These are phyloP conservation scores for Cyprinella venusta DNA, from an alignment of 2,797 vertebrate species.

Conservation along the genomic window DNA sequence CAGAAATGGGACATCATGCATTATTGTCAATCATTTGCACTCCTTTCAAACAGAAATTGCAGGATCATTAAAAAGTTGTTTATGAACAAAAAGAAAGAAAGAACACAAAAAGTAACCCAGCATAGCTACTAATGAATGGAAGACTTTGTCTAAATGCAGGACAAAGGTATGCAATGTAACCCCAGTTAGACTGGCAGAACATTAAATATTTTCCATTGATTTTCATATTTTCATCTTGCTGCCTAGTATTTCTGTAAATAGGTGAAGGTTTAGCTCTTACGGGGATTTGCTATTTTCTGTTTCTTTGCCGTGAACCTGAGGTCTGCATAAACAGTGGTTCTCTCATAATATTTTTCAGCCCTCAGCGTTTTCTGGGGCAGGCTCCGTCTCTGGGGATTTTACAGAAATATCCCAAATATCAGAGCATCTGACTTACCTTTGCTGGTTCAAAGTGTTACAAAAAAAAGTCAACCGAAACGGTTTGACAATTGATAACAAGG, in stretches of 20 bases:
- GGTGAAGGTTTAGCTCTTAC: conserved; percentile 52
- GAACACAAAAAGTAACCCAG: background rate
- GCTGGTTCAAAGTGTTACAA: conserved; percentile 71
- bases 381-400: conserved; percentile 71
- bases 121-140: conserved; percentile 16
- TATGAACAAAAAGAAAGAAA: background rate
- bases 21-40: background rate
- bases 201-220: conserved; percentile 48
- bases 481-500: conserved; percentile 68
- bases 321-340: conserved; percentile 78
- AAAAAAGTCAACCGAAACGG: conserved; percentile 70
- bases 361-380: conserved; percentile 81
- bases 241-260: conserved; percentile 48
- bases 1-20: conserved; percentile 33
- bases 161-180: conserved; percentile 40
- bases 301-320: conserved; percentile 69
- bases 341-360: conserved; percentile 77
- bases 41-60: background rate
- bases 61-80: background rate
- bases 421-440: conserved; percentile 71
- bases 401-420: conserved; percentile 80
- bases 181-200: conserved; percentile 27
- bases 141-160: conserved; percentile 24
- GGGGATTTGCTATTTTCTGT: conserved; percentile 54
- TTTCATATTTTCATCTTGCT: conserved; percentile 42